Conservation (phyloP, 2,888 invertebrate genomes). For the Ernsta delagoae region DNA sequence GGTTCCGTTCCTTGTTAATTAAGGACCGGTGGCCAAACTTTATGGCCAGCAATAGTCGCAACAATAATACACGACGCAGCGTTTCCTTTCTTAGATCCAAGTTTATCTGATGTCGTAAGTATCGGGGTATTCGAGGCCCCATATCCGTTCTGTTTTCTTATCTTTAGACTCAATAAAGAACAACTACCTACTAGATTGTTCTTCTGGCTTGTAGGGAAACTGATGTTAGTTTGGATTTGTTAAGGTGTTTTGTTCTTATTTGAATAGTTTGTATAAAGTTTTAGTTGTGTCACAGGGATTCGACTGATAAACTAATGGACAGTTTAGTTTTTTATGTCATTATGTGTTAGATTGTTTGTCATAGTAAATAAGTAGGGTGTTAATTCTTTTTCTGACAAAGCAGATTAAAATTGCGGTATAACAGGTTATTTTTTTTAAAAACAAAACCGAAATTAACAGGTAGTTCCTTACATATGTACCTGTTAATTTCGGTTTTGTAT, state of each 20-base stretch:
- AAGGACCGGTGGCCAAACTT: conserved; percentile 64
- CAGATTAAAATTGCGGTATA: too few relatives aligned
- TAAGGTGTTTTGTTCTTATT: not conserved
- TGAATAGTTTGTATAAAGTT: not conserved
- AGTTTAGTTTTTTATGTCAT: not conserved
- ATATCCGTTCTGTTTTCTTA: conserved; percentile 58
- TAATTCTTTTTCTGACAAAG: too few relatives aligned
- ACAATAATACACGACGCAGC: conserved; percentile 67
- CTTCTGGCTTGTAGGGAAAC: conserved; percentile 19
- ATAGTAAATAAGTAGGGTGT: too few relatives aligned
- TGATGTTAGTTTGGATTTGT: conserved; percentile 29
- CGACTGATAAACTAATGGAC: not conserved
- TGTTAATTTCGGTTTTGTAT: too few relatives aligned
- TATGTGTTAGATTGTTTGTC: too few relatives aligned
- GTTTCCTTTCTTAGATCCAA: conserved; percentile 60
- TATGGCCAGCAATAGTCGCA: conserved; percentile 70
- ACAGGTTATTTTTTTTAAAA: too few relatives aligned
- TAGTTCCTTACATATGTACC: too few relatives aligned
- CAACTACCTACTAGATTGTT: conserved; percentile 44
- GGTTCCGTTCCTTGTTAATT: conserved; percentile 72
- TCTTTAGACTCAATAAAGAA: conserved; percentile 67
- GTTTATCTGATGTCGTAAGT: conserved; percentile 75
- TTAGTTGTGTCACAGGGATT: not conserved
- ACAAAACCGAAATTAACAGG: too few relatives aligned
- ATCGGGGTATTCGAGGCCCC: conserved; percentile 61